These are phyloP conservation scores for Rhopilema esculentum DNA, from an alignment of 30 jellyfish, hydroid and myxozoan species.

Conservation along the genomic window DNA sequence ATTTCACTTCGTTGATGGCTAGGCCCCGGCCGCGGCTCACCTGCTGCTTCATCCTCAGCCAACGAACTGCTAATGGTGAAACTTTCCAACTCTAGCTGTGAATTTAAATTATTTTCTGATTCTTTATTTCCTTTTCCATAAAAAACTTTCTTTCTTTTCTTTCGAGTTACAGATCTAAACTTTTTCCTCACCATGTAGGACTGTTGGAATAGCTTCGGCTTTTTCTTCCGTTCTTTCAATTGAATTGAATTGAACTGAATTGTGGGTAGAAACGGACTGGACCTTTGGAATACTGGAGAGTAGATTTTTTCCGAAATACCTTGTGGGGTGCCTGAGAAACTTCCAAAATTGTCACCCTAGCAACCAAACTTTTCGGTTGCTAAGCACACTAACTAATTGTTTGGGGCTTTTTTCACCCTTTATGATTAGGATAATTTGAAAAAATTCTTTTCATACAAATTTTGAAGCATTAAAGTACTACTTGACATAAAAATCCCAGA, in stretches of 20 bases:
- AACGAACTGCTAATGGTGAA: slow-evolving; percentile 18
- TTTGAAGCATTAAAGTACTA: slow-evolving; percentile 14
- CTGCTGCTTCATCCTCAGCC: slow-evolving; percentile 11
- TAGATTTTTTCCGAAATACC: slow-evolving; percentile 8
- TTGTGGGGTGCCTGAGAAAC: slow-evolving; percentile 27
- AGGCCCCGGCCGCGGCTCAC: slow-evolving; percentile 37
- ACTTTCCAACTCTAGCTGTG: slow-evolving; percentile 7
- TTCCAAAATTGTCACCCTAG: slow-evolving; percentile 6
- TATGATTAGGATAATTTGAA: slow-evolving; percentile 1
- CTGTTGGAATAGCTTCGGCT: background rate
- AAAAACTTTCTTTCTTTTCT: slow-evolving; percentile 31
- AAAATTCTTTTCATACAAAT: slow-evolving; percentile 7
- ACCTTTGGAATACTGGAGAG: slow-evolving; percentile 12
- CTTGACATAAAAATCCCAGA: slow-evolving; percentile 2
- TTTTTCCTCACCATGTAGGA: slow-evolving; percentile 12
- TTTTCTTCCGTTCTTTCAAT: background rate
- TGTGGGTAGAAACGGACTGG: slow-evolving; percentile 42
- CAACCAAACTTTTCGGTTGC: slow-evolving; percentile 12
- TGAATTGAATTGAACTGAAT: slow-evolving; percentile 1
- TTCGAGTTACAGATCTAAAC: slow-evolving; percentile 15
- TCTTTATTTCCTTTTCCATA: slow-evolving; percentile 24
- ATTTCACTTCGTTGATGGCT: slow-evolving; percentile 17
- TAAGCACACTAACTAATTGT: slow-evolving; percentile 23
- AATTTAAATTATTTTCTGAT: background rate
- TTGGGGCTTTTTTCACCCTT: slow-evolving; percentile 12